Conservation (phyloP, 1,140 invertebrate genomes). For the Pissodes strobi region DNA sequence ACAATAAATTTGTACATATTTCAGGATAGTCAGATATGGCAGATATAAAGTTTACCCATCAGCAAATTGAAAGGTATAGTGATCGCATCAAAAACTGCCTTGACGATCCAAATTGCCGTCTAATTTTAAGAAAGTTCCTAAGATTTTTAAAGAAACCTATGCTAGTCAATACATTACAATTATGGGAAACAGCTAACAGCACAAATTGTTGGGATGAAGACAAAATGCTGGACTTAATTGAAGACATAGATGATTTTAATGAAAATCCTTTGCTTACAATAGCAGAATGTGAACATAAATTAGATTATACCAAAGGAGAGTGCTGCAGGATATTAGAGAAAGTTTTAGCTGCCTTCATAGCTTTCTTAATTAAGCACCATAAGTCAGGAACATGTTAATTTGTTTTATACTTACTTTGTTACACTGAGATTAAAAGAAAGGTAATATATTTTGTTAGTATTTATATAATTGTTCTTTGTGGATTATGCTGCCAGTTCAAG, state of each 20-base stretch:
- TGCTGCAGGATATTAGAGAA: constrained; percentile 36
- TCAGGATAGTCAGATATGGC: constrained; percentile 30
- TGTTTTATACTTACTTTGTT: too few species aligned
- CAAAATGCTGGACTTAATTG: constrained; percentile 29
- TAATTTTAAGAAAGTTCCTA: constrained; percentile 23
- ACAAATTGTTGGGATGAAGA: constrained; percentile 23
- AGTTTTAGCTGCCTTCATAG: constrained; percentile 21
- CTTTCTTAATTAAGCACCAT: constrained; percentile 28
- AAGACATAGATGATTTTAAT: constrained; percentile 37
- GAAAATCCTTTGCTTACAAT: constrained; percentile 26
- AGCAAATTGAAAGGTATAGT: constrained; percentile 30
- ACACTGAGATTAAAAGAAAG: too few species aligned
- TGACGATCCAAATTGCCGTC: constrained; percentile 16
- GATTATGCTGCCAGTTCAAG: too few species aligned
- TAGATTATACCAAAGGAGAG: constrained; percentile 34
- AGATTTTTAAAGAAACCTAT: constrained; percentile 3
- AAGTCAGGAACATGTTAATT: background rate
- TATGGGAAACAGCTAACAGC: constrained; percentile 27
- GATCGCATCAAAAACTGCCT: constrained; percentile 29
- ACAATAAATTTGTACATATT: background rate
- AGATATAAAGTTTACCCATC: constrained; percentile 16
- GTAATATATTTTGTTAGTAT: too few species aligned
- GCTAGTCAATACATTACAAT: constrained; percentile 7
- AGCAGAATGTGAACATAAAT: constrained; percentile 24
- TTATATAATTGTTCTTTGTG: too few species aligned